phyloP scores from a whole-genome alignment of 2,888 invertebrate genomes.

The Sisyra nigra region DNA sequence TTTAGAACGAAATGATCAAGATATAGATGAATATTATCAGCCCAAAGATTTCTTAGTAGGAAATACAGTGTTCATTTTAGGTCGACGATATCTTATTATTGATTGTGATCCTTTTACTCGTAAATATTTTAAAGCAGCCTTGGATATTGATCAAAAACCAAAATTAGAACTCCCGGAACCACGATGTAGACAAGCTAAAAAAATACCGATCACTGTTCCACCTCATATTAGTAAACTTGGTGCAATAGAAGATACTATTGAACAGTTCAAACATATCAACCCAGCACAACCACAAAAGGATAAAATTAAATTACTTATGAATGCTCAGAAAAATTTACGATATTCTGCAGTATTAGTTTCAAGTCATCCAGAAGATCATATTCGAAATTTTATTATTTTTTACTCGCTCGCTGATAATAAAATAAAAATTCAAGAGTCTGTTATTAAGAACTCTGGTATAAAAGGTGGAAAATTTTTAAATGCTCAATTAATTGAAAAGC shows the following conservation, averaged over 20 bases:
- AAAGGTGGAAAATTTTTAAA: constrained; percentile 59
- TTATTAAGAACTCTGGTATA: constrained; percentile 53
- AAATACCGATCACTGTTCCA: too few species aligned
- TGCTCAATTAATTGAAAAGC: constrained; percentile 47
- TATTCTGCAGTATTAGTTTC: constrained; percentile 65
- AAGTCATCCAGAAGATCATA: constrained; percentile 60
- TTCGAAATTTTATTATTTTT: constrained; percentile 56
- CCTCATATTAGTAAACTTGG: constrained; percentile 61
- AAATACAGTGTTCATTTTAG: constrained; percentile 48
- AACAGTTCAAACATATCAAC: constrained; percentile 50
- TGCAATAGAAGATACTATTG: constrained; percentile 61
- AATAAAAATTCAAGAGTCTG: constrained; percentile 56
- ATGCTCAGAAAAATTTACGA: constrained; percentile 45
- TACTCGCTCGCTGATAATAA: constrained; percentile 63
- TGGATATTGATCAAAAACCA: constrained; percentile 26
- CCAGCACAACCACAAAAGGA: constrained; percentile 62
- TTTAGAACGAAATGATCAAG: constrained; percentile 51
- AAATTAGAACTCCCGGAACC: too few species aligned
- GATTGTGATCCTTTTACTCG: constrained; percentile 72
- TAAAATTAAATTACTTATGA: constrained; percentile 54
- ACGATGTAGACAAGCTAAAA: too few species aligned
- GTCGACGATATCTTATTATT: constrained; percentile 53
- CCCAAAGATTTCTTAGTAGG: constrained; percentile 65
- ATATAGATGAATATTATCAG: constrained; percentile 60
- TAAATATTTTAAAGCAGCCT: constrained; percentile 39